Evolutionary conservation across 2,888 invertebrate genomes (phyloP).

Genomic region (Plemyria rubiginata): DNA sequence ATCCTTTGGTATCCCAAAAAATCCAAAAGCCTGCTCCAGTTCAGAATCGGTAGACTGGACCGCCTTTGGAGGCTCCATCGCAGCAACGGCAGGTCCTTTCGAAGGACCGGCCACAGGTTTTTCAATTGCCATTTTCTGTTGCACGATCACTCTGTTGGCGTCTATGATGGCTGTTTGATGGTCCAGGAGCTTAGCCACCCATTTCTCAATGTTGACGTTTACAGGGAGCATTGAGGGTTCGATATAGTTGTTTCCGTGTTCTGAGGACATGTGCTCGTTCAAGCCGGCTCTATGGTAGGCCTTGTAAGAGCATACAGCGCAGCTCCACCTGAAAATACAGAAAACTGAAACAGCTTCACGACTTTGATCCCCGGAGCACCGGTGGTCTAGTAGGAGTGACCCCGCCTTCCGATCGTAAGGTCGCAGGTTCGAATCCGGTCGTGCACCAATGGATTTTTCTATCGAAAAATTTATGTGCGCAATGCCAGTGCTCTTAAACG

Average conservation of each 20-base stretch:
- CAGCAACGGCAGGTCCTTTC: not conserved
- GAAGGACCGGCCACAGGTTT: slow-evolving; percentile 33
- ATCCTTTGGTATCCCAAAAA: slow-evolving; percentile 56
- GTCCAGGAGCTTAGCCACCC: slow-evolving; percentile 73
- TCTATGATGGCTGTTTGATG: slow-evolving; percentile 62
- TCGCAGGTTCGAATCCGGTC: no score
- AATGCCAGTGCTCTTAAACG: no score
- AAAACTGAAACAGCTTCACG: not conserved
- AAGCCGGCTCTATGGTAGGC: slow-evolving; percentile 83
- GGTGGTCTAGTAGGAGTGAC: no score
- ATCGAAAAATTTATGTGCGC: no score
- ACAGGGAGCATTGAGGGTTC: slow-evolving; percentile 69
- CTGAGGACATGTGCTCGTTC: slow-evolving; percentile 79
- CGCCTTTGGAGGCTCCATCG: slow-evolving; percentile 27
- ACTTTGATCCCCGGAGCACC: no score
- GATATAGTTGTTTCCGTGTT: slow-evolving; percentile 66
- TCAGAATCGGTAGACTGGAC: slow-evolving; percentile 39
- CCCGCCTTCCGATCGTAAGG: no score
- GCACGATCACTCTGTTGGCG: slow-evolving; percentile 53
- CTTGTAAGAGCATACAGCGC: slow-evolving; percentile 84
- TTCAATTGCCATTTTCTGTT: slow-evolving; percentile 52
- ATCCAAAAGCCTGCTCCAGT: slow-evolving; percentile 63
- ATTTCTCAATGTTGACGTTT: slow-evolving; percentile 78
- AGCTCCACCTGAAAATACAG: slow-evolving; percentile 81
- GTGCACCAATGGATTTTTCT: no score